Conservation (phyloP, 1,140 invertebrate genomes). For the Brachionus paranguensis region DNA sequence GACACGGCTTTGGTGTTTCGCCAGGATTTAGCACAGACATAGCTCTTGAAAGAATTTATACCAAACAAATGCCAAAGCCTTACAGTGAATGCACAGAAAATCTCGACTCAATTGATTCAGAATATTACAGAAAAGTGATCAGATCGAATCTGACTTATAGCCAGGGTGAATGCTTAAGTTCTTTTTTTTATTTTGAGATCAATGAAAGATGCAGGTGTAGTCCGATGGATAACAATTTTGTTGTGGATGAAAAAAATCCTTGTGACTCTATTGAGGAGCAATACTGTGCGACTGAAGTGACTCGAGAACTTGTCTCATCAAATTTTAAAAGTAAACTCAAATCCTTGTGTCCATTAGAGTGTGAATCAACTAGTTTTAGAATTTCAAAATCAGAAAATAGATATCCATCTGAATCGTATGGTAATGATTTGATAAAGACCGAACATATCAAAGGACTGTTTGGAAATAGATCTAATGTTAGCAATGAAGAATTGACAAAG, state of each 20-base stretch:
- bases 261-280: not conserved
- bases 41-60: not conserved
- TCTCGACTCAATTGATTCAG: not conserved
- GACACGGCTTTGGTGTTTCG: not conserved
- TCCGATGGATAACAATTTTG: not conserved
- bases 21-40: not conserved
- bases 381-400: not conserved
- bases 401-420: not conserved
- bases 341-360: conserved; percentile 3
- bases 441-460: not conserved
- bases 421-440: not conserved
- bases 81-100: not conserved
- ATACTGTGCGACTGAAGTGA: not conserved
- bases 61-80: not conserved
- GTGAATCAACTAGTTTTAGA: not conserved
- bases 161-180: not conserved
- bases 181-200: not conserved
- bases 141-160: not conserved
- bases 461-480: not conserved
- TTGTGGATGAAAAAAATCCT: not conserved
- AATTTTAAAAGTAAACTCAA: not conserved
- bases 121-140: not conserved
- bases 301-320: not conserved
- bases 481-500: not conserved
- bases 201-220: not conserved